Evolutionary conservation across 2,888 invertebrate species (phyloP), one percentile per base, ranked within the genome.

Genomic region (Sceliomorpha sp.): DNA sequence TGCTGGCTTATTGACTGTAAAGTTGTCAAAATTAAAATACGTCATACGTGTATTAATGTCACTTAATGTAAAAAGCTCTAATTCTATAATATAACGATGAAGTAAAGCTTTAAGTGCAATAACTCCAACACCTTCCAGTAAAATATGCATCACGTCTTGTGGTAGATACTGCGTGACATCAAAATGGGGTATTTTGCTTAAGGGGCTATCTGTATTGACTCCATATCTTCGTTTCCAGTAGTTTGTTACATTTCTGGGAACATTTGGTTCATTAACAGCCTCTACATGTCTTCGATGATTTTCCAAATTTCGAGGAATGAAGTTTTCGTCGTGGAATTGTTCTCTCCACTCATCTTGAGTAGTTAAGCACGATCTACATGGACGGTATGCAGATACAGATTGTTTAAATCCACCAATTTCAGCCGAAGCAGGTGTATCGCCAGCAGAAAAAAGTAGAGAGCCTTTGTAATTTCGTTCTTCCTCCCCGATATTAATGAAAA

Each of bases 351-450:
- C 45, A 32, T 40, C 9, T 8, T 39, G 24, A 6, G 32, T 48
- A 0, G 26, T 32, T n/a, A 47, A 20, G 12, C 51, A 77, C 0
- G 68, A 39, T 5, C 69, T 63, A 53, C 73, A 77, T n/a, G 45
- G 62, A 7, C 73, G 67, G 53, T 66, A 59, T 9, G 74, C 74
- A 29, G 70, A 53, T 5, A 73, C 70, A 1, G 73, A 73, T 34
- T 71, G 63, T 50, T 75, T 74, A 27, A 72, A 75, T 2, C 75
- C 74, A 44, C 68, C 75, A 10, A 76, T 26, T 13, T 72, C 36
- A 20, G 71, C 72, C 6, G 76, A 47, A 6, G 73, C 73, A 8
- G 70, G 69, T n/a, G 64, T 73, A 53, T 73, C 73, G 9, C 53
- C 72, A 39, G 68, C 50, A 36, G 44, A 63, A 36, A 73, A 76